Evolutionary conservation across 2,113 vertebrate genomes (phyloP).

Genomic region (Falco punctatus): DNA sequence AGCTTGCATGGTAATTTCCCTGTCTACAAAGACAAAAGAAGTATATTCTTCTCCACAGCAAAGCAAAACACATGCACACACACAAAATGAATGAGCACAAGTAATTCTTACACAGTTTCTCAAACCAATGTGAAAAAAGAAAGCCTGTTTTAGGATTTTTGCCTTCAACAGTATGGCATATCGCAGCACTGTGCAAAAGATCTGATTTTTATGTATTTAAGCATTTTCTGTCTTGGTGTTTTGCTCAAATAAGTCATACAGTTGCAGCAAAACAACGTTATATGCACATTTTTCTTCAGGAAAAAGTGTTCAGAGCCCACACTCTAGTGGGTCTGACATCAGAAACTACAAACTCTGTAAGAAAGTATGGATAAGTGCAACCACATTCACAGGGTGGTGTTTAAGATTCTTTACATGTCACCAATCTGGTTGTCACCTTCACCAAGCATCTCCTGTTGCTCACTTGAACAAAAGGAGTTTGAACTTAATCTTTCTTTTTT

Average conservation of each 20-base stretch:
- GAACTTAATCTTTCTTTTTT: not conserved
- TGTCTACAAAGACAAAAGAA: not conserved
- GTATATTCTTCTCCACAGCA: not conserved
- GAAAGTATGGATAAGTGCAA: not conserved
- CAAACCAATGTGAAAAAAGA: not conserved
- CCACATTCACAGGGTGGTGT: not conserved
- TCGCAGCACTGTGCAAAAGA: not conserved
- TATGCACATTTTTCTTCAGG: not conserved
- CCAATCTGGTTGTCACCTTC: not conserved
- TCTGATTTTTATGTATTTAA: not conserved
- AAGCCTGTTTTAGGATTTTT: not conserved
- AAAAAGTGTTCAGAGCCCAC: not conserved
- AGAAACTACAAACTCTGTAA: not conserved
- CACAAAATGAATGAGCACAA: not conserved
- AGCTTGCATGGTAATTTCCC: fast-evolving
- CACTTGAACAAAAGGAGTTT: not conserved
- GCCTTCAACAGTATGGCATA: not conserved
- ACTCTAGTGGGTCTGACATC: not conserved
- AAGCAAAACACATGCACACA: not conserved
- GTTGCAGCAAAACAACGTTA: not conserved
- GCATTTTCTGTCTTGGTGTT: not conserved
- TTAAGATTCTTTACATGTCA: not conserved
- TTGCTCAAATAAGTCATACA: not conserved
- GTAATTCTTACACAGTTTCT: not conserved
- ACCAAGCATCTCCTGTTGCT: not conserved